Percentiles rank a stretch among this genome's conserved stretches.
These are phyloP conservation scores for Drosophila tsacasi DNA, from an alignment of 1,140 invertebrate genomes.

Conservation along the genomic window DNA sequence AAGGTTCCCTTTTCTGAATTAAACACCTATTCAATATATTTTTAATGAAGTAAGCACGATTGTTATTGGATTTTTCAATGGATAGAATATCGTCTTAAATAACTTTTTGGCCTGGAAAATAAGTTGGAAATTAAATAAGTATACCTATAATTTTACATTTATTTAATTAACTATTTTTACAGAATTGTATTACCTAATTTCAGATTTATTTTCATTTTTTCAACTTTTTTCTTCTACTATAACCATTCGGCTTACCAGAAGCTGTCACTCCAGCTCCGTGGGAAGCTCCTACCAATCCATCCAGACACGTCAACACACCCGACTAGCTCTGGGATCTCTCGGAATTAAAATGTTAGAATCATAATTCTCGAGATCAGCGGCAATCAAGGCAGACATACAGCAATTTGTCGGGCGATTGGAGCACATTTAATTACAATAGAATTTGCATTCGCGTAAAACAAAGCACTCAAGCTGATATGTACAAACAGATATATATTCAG, in stretches of 20 bases:
- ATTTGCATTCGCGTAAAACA: conserved; percentile 60
- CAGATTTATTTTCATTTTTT: neutral
- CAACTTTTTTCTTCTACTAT: neutral
- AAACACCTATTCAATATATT: neutral
- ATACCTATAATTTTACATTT: too few relatives aligned
- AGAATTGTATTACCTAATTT: neutral
- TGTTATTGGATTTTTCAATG: neutral
- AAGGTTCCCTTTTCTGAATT: neutral
- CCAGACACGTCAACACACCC: conserved; percentile 12
- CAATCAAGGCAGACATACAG: conserved; percentile 19
- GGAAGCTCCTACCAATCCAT: conserved; percentile 35
- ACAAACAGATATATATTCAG: neutral
- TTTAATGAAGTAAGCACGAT: conserved; percentile 1
- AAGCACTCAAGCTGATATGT: neutral
- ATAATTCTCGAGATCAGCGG: conserved; percentile 58
- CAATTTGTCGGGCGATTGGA: conserved; percentile 66
- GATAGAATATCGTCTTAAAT: neutral
- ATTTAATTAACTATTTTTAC: neutral
- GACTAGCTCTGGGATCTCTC: conserved; percentile 29
- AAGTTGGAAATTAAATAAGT: neutral
- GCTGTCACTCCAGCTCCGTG: conserved; percentile 47
- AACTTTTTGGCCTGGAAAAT: neutral
- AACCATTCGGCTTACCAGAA: conserved; percentile 13
- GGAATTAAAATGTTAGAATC: conserved; percentile 61
- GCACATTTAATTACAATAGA: conserved; percentile 63